Base-by-base conservation (phyloP, 2,888 invertebrate genomes). In the Atrina japonica region DNA sequence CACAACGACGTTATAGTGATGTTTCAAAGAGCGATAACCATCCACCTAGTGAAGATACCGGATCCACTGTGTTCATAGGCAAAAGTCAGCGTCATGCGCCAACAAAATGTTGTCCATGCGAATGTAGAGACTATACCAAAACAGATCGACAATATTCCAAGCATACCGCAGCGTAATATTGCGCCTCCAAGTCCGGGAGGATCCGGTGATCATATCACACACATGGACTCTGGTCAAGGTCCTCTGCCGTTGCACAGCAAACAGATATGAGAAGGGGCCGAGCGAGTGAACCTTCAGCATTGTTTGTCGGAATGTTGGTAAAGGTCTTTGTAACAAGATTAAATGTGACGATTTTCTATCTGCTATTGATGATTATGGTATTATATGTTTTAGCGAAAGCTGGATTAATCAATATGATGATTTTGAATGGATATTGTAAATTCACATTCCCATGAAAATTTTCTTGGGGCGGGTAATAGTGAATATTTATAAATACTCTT, bases 391-490 rank as follows among this genome's bases (percentile, higher is more conserved):
- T 2, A 49, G 23, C 27, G 67, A 67, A 52, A 27, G 58, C 6
- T 66, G 59, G 59, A 35, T 56, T 3, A 40, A n/a, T 23, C 14
- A 14, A 18, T 14, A 30, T 40, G 52, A 18, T 49, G 21, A 49
- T 21, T 27, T 66, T 5, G 2, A 60, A 3, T 21, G 60, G 60
- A 2, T 53, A 53, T 35, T 18, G n/a, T 11, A 40, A 7, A 25
- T 18, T 29, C 29, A 55, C 53, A 47, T 61, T 61, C 18, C 60
- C 18, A 25, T 21, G 68, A 49, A 43, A 61, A 30, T 68, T 60
- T 55, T 45, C 23, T 30, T 18, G 30, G 60, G 68, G 25, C 50
- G 60, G 7, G 68, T 53, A 18, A 49, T 67, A 50, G 67, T 49
- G 3, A 7, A 59, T 14, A 59, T n/a, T 55, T 53, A 52, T 11